Base-by-base conservation (phyloP, 2,113 vertebrate genomes). In the Paraplagusia blochii region DNA sequence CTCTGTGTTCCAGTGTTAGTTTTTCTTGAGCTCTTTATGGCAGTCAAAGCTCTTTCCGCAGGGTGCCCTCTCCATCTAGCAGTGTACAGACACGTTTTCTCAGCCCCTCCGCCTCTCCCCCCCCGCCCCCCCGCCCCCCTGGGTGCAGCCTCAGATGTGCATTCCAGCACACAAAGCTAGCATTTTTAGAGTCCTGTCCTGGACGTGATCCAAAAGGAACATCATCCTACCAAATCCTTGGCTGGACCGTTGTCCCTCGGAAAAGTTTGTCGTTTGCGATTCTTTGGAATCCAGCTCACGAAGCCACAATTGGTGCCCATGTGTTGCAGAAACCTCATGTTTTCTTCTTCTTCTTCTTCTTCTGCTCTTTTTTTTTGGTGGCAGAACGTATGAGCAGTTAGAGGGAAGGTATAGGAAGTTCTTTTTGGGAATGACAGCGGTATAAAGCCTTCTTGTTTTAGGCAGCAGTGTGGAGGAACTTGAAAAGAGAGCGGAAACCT, bases 31-130 rank as follows among this genome's bases (percentile, higher is more conserved):
- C 69, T 58, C 71, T 83, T 82, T 81, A 65, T 64, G 64, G 66
- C 70, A 58, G 47, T 42, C 52, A 17, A 38, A 83, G 62, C 67
- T 63, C 72, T 85, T 88, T 78, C 80, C 86, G 77, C 84, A 80
- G 69, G 85, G 74, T 85, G 79, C 83, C 79, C 72, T 85, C 79
- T 71, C 42, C 74, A 76, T 84, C 76, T 63, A 57, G 81, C 80
- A 79, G 76, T 91, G 90, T 88, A 91, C 86, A 88, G 90, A 91
- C 89, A 91, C 70, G 89, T 90, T 89, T 87, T 86, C 80, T 82
- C 77, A 84, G 83, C 79, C 89, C 89, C 49, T 6, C 48, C 77
- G 40, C 69, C 71, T 90, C 86, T 4, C 22, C 22, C 22, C 48
- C 77, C 43, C n/a, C n/a, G n/a, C 48, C 77, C 43, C 69, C 71